Evolutionary conservation across 2,888 invertebrate genomes (phyloP), one percentile per base, ranked within the genome.

Genomic region (Pandemis cinnamomeana): DNA sequence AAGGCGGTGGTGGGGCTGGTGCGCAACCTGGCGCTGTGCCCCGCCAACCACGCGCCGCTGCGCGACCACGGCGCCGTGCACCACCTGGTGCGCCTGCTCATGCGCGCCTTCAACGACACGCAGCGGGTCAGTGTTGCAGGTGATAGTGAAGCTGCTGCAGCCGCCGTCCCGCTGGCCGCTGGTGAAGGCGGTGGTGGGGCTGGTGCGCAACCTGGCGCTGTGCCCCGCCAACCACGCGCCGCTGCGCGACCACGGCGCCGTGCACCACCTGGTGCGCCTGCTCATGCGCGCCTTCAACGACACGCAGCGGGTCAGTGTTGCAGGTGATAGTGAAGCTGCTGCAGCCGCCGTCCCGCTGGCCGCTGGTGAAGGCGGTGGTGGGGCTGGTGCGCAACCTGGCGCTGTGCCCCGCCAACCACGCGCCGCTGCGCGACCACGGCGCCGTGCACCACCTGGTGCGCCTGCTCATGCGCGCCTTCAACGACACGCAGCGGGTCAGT

Each of bases 1-100:
- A 99, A 99, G 95, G 99, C 99, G 10, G 99, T 99, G 58, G 98
- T 99, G 84, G 99, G 99, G 0, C 95, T 99, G 80, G 98, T 99
- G 83, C 96, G 99, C 78, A 99, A 99, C 94, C 94, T 99, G 93
- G 99, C 99, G 41, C 95, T 99, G 71, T 99, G 98, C 89, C 97
- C 98, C 55, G 98, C 99, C 78, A 99, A 99, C 95, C 98, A 98
- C 90, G 97, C 97, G 71, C 99, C 99, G 20, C 94, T 99, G 74
- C 95, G 99, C 51, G 99, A 99, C 84, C 97, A 98, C 83, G 99
- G 98, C 67, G 98, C 99, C 53, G 98, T 99, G 80, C 98, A 98
- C 84, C 97, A 98, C 87, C 96, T 99, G 80, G 98, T 99, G 74
- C 96, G 99, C 83, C 96, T 99, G 76, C 95, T 99, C 77, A 97